Evolutionary conservation across 2,888 invertebrate genomes (phyloP).

Genomic region (Temnothorax ravouxi): DNA sequence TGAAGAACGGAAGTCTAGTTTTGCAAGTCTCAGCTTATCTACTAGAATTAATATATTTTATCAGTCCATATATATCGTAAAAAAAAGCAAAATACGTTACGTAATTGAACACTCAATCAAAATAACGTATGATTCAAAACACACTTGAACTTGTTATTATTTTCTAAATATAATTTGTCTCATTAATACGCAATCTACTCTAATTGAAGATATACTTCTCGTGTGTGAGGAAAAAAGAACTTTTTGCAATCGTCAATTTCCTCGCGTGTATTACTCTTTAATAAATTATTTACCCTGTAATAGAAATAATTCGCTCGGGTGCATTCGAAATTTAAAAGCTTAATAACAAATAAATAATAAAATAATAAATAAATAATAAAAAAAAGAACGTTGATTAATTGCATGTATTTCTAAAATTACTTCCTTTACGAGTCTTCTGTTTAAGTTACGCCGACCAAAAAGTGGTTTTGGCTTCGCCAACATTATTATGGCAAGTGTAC

Average conservation of each 20-base stretch:
- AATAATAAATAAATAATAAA: no score
- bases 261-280: neutral
- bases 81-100: neutral
- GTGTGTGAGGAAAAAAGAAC: neutral
- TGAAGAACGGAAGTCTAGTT: neutral
- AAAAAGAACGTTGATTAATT: neutral
- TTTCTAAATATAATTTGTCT: neutral
- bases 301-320: neutral
- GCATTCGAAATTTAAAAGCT: neutral
- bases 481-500: neutral
- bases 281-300: neutral
- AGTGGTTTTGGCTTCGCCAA: neutral
- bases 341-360: no score
- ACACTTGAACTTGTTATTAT: neutral
- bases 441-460: neutral
- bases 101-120: neutral
- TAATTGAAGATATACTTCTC: neutral
- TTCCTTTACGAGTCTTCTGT: neutral
- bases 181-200: neutral
- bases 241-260: neutral
- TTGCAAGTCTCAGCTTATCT: neutral
- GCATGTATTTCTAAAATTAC: slow-evolving; percentile 6
- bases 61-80: neutral
- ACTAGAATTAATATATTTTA: neutral
- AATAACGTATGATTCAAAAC: neutral